A percentile compares a stretch with the other conserved stretches of the same genome.
Conservation (phyloP, 2,888 invertebrate species). For the Drosophila tripunctata region DNA sequence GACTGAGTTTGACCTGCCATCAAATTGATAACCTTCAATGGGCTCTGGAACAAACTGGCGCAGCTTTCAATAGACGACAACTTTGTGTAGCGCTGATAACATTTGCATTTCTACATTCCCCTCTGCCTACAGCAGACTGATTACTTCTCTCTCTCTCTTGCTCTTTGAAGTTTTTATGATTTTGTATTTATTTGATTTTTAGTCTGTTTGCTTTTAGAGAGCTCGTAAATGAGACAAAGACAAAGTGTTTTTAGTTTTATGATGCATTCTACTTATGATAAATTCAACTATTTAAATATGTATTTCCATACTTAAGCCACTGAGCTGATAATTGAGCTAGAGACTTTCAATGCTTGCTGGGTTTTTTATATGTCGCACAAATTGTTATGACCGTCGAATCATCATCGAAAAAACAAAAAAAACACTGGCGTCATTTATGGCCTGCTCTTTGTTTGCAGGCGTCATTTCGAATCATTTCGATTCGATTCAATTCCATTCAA, state of each 20-base stretch:
- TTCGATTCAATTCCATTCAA: constrained; percentile 14
- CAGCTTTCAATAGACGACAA: constrained; percentile 47
- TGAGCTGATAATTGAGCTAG: constrained; percentile 32
- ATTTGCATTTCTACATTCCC: constrained; percentile 41
- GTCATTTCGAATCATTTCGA: constrained; percentile 30
- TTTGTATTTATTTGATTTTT: constrained; percentile 22
- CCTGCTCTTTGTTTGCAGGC: constrained; percentile 36
- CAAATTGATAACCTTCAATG: constrained; percentile 62
- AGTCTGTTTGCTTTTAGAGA: constrained; percentile 27
- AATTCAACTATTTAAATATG: constrained; percentile 44
- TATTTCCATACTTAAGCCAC: constrained; percentile 21
- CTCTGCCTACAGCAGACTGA: background rate
- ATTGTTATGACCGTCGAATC: constrained; percentile 43
- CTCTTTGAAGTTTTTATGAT: constrained; percentile 21
- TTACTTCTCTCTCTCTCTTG: constrained; percentile 13
- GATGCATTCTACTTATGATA: constrained; percentile 59
- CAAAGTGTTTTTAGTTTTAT: constrained; percentile 58
- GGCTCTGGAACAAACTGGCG: background rate
- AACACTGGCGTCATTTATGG: constrained; percentile 62
- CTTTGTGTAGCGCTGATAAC: constrained; percentile 55
- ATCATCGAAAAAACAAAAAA: background rate
- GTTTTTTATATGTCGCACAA: constrained; percentile 36
- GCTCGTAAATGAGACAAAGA: constrained; percentile 37
- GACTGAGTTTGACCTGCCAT: constrained; percentile 51
- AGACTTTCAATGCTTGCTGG: constrained; percentile 1